Conservation (phyloP, 2,888 invertebrate species). For the Aromia moschata region DNA sequence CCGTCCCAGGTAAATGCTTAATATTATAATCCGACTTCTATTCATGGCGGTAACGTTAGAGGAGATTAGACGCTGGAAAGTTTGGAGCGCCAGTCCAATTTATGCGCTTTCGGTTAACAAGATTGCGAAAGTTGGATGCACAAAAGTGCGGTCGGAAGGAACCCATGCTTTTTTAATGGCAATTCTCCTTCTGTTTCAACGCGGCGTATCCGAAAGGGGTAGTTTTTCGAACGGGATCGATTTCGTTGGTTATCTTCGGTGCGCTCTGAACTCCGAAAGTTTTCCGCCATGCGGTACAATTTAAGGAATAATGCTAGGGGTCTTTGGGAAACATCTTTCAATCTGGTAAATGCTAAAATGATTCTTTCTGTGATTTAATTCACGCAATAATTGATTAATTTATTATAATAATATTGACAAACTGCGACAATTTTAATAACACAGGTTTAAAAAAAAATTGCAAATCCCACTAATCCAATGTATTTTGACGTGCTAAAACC, state of each 20-base stretch:
- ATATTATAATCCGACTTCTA: conserved; percentile 23
- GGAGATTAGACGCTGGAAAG: conserved; percentile 9
- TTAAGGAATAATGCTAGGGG: neutral
- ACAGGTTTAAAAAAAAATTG: too few species aligned
- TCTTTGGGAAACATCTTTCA: too few species aligned
- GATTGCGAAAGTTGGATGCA: conserved; percentile 33
- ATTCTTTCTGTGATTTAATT: too few species aligned
- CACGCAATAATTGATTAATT: too few species aligned
- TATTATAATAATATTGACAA: too few species aligned
- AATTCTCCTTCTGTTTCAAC: conserved; percentile 27
- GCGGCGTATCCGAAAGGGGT: conserved; percentile 21
- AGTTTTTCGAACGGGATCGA: conserved; percentile 3
- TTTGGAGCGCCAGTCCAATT: conserved; percentile 18
- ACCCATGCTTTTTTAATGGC: conserved; percentile 27
- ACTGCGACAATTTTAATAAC: too few species aligned
- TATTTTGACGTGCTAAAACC: too few species aligned
- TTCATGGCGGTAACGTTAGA: conserved; percentile 15
- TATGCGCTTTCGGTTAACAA: conserved; percentile 32
- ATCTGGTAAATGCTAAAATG: too few species aligned
- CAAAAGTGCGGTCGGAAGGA: conserved; percentile 20
- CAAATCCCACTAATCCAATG: too few species aligned
- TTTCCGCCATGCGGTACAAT: neutral
- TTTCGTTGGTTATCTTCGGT: neutral
- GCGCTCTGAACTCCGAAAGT: neutral
- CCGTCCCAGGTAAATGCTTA: conserved; percentile 27